Percentiles rank a stretch among this genome's conserved stretches.
Evolutionary conservation across 2,113 vertebrate genomes (phyloP).

Genomic region (Actinemys pallida): DNA sequence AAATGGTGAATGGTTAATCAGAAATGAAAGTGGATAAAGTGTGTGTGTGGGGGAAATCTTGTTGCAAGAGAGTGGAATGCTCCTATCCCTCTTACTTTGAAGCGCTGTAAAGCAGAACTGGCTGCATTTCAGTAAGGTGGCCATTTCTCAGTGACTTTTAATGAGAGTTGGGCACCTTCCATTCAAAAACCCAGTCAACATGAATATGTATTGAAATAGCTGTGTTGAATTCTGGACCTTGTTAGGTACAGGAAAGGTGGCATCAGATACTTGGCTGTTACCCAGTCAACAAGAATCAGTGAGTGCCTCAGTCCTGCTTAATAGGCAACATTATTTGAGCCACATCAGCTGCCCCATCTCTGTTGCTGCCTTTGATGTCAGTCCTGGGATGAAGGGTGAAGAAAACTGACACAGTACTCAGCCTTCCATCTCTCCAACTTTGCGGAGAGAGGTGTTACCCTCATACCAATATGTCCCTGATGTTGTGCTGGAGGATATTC

Average conservation of each 20-base stretch:
- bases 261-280: neutral
- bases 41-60: neutral
- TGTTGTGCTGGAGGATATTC: neutral
- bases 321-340: neutral
- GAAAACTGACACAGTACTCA: accelerated
- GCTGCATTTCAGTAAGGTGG: neutral
- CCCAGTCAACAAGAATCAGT: neutral
- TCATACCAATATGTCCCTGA: neutral
- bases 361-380: neutral
- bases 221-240: neutral
- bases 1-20: constrained; percentile 17
- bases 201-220: constrained; percentile 5
- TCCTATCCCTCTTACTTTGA: neutral
- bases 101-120: neutral
- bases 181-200: constrained; percentile 14
- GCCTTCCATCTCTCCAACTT: neutral
- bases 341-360: neutral
- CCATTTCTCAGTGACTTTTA: neutral
- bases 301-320: neutral
- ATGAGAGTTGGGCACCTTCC: constrained; percentile 30
- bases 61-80: neutral
- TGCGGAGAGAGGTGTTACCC: neutral
- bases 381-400: neutral
- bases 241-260: neutral
- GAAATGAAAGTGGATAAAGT: neutral